phyloP scores from a whole-genome alignment of 1,140 invertebrate genomes.

The Micrasema minimum region DNA sequence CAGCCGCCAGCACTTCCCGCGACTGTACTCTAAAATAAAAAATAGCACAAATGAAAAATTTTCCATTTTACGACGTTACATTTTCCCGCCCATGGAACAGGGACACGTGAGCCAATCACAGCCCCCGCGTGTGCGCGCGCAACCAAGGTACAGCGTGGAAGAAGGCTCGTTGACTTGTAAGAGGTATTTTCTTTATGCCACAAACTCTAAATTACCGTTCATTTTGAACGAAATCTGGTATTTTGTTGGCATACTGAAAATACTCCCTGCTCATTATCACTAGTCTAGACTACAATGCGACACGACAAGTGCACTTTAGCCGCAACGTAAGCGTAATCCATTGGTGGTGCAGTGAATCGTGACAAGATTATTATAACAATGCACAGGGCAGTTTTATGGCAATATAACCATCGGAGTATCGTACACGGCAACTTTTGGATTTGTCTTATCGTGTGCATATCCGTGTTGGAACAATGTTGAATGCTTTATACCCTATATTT shows the following conservation, averaged over 20 bases:
- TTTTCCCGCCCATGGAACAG: conserved; percentile 23
- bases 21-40: conserved; percentile 25
- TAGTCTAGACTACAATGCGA: conserved; percentile 16
- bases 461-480: neutral
- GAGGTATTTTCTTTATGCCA: conserved; percentile 9
- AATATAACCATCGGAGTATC: conserved; percentile 19
- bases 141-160: conserved; percentile 1
- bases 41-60: conserved; percentile 13
- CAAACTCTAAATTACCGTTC: neutral
- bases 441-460: neutral
- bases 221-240: neutral
- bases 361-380: conserved; percentile 2
- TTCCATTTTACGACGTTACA: conserved; percentile 25
- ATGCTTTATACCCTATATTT: too few species aligned
- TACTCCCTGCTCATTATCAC: neutral
- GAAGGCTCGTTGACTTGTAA: conserved; percentile 6
- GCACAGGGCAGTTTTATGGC: conserved; percentile 6
- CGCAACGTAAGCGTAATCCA: conserved; percentile 17
- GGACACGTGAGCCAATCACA: conserved; percentile 31
- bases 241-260: conserved; percentile 5
- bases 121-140: conserved; percentile 13
- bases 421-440: neutral
- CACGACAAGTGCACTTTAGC: conserved; percentile 32
- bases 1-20: conserved; percentile 2
- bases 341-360: conserved; percentile 3